phyloP scores from a whole-genome alignment of 1,140 invertebrate species.

The Lepidurus packardi region DNA sequence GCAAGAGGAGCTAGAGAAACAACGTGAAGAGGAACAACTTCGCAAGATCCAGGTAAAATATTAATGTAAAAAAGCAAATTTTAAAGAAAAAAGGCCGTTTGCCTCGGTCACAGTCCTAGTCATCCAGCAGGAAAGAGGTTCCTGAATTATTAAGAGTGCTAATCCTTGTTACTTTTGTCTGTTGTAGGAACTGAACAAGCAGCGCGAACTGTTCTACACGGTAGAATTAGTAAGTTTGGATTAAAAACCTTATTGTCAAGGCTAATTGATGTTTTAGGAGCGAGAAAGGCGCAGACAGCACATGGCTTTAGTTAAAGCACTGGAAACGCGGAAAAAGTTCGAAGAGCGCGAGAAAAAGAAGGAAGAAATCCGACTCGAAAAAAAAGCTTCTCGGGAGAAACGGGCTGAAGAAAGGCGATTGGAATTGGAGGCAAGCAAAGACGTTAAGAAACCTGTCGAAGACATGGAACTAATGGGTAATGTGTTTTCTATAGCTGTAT shows the following conservation, averaged over 20 bases:
- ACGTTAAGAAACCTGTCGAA: constrained; percentile 80
- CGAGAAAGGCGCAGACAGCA: constrained; percentile 83
- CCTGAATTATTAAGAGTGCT: neutral
- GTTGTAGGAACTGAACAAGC: constrained; percentile 69
- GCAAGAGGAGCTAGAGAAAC: constrained; percentile 76
- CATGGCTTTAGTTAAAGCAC: constrained; percentile 74
- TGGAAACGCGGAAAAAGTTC: constrained; percentile 74
- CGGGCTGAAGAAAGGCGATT: constrained; percentile 72
- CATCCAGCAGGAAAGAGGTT: too few species aligned
- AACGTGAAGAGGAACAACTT: constrained; percentile 73
- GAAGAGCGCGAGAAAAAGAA: constrained; percentile 82
- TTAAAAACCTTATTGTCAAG: constrained; percentile 35
- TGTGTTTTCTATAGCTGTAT: neutral
- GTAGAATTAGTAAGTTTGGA: constrained; percentile 67
- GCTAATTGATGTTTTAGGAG: constrained; percentile 56
- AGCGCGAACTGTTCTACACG: constrained; percentile 74
- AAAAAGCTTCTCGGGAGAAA: constrained; percentile 70
- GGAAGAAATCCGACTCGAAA: constrained; percentile 68
- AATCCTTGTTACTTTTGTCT: neutral
- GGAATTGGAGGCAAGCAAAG: constrained; percentile 75
- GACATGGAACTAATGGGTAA: constrained; percentile 67
- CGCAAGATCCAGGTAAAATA: constrained; percentile 80
- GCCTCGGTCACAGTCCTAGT: too few species aligned
- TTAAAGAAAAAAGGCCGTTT: neutral
- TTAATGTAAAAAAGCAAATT: constrained; percentile 58